Conservation (phyloP, 2,113 vertebrate genomes). For the Phalacrocorax brasilianus region DNA sequence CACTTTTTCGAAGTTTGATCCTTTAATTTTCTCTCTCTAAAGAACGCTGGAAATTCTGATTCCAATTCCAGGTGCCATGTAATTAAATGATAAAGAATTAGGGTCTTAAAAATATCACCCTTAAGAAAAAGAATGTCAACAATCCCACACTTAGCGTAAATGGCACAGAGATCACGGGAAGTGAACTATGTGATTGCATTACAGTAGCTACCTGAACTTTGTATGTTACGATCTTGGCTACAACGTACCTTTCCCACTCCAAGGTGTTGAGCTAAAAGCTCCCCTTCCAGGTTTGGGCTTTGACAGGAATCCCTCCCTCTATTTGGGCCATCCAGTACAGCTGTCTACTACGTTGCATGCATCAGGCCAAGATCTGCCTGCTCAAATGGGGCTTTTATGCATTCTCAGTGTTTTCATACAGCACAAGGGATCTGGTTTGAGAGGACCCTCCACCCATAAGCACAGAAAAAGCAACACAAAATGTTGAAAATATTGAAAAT, state of each 20-base stretch:
- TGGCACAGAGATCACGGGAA: not conserved
- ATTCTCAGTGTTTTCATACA: not conserved
- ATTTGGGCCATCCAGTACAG: accelerated
- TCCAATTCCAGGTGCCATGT: not conserved
- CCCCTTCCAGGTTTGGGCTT: not conserved
- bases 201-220: not conserved
- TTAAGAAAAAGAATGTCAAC: not conserved
- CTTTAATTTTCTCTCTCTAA: not conserved
- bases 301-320: not conserved
- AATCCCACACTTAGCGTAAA: not conserved
- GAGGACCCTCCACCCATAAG: not conserved
- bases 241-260: not conserved
- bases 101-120: not conserved
- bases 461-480: not conserved
- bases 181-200: not conserved
- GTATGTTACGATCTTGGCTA: not conserved
- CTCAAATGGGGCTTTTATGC: not conserved
- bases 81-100: not conserved
- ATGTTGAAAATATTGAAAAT: not conserved
- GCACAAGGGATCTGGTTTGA: not conserved
- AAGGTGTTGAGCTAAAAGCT: not conserved
- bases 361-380: not conserved
- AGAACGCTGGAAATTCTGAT: not conserved
- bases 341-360: accelerated
- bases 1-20: not conserved